These are phyloP conservation scores for Bryconaethiops microstoma DNA, from an alignment of 2,797 vertebrate genomes.

Conservation along the genomic window DNA sequence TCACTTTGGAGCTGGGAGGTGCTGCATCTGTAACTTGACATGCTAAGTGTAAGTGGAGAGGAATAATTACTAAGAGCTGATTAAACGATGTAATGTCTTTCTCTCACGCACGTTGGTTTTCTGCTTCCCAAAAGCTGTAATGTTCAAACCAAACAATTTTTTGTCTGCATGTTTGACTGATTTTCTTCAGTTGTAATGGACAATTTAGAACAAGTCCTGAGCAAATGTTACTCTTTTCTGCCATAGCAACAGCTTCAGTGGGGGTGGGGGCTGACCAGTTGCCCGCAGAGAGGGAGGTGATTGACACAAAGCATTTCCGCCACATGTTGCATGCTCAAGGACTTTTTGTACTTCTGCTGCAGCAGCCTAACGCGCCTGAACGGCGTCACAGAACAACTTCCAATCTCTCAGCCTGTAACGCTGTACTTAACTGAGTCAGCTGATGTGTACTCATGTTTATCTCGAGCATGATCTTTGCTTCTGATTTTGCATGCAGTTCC, in stretches of 20 bases:
- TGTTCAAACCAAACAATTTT: not conserved
- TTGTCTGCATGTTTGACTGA: not conserved
- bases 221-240: slow-evolving; percentile 19
- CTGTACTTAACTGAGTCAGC: slow-evolving; percentile 5
- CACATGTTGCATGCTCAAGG: slow-evolving; percentile 6
- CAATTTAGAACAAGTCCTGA: not conserved
- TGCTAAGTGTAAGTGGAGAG: not conserved
- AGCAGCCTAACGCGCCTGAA: not conserved
- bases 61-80: not conserved
- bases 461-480: not conserved
- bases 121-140: slow-evolving; percentile 6
- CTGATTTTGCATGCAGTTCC: not conserved
- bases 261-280: slow-evolving; percentile 39
- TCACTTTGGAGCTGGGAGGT: not conserved
- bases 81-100: not conserved
- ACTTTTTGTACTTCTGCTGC: slow-evolving; percentile 3
- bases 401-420: not conserved
- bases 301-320: slow-evolving; percentile 46
- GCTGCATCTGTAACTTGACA: not conserved
- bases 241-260: slow-evolving; percentile 30
- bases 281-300: slow-evolving; percentile 49
- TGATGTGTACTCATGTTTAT: not conserved
- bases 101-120: not conserved
- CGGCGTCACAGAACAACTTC: not conserved
- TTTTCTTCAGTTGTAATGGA: not conserved